A percentile compares a stretch with the other conserved stretches of the same genome.
Evolutionary conservation across 2,113 vertebrate species (phyloP).

Genomic region (Aegypius monachus): DNA sequence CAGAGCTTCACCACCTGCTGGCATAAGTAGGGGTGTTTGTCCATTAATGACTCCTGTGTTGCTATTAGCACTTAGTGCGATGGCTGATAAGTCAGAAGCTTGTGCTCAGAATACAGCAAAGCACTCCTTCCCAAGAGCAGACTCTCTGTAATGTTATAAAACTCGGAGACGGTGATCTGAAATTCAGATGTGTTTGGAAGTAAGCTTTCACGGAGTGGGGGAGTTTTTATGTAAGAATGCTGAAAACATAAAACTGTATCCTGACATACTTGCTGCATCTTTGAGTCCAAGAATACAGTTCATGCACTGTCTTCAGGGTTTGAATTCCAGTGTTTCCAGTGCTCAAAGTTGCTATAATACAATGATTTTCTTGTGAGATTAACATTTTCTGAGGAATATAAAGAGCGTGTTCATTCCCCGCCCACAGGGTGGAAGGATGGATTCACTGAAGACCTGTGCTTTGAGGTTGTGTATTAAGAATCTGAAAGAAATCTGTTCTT

Average conservation of each 20-base stretch:
- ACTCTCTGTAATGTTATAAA: not conserved
- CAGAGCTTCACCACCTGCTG: not conserved
- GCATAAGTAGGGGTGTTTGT: not conserved
- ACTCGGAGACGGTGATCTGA: not conserved
- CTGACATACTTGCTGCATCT: not conserved
- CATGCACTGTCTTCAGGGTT: not conserved
- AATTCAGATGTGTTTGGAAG: not conserved
- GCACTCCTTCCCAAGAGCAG: not conserved
- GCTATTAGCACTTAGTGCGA: not conserved
- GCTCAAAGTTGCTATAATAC: constrained; percentile 4
- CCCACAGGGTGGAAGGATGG: constrained; percentile 41
- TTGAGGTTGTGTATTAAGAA: constrained; percentile 50
- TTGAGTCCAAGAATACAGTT: constrained; percentile 29
- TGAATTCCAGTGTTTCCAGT: constrained; percentile 39
- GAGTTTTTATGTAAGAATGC: not conserved
- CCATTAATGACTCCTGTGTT: not conserved
- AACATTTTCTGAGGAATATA: constrained; percentile 46
- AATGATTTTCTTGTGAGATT: constrained; percentile 50
- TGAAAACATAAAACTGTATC: not conserved
- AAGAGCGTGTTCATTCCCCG: constrained; percentile 2
- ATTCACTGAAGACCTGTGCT: constrained; percentile 50
- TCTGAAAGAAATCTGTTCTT: constrained; percentile 50
- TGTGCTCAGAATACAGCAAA: not conserved
- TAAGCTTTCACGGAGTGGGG: not conserved
- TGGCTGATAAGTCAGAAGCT: not conserved